A percentile compares a stretch with the other conserved stretches of the same genome.
These are phyloP conservation scores for Umimayanthus kanabou DNA, from an alignment of 92 coral and sea anemone genomes.

Conservation along the genomic window DNA sequence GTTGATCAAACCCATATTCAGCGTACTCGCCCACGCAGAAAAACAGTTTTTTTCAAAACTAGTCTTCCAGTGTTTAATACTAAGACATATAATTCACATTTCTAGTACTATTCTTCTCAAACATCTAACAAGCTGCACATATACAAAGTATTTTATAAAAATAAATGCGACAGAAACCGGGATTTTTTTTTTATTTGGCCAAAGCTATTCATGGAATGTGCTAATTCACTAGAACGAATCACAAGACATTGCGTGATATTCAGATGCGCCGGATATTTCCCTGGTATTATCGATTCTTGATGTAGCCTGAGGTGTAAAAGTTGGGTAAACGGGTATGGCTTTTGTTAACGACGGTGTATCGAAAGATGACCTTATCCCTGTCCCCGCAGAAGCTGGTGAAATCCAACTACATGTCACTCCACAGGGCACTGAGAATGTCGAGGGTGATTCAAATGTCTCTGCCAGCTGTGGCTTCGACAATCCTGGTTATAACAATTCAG, in stretches of 20 bases:
- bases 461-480: conserved; percentile 9
- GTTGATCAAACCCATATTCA: too few relatives aligned
- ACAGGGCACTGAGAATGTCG: not conserved
- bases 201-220: too few relatives aligned
- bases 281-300: not conserved
- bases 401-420: not conserved
- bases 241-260: not conserved
- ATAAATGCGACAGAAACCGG: too few relatives aligned
- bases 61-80: too few relatives aligned
- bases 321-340: not conserved
- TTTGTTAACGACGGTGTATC: not conserved
- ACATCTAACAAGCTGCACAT: too few relatives aligned
- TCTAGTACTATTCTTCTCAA: too few relatives aligned
- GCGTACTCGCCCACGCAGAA: too few relatives aligned
- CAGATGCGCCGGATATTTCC: not conserved
- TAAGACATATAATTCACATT: too few relatives aligned
- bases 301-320: not conserved
- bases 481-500: conserved; percentile 8
- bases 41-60: too few relatives aligned
- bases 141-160: too few relatives aligned
- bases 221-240: not conserved
- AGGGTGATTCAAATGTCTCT: not conserved
- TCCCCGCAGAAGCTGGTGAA: not conserved
- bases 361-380: not conserved
- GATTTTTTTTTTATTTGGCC: too few relatives aligned